phyloP scores from a whole-genome alignment of 2,113 vertebrate genomes.

The Condylura cristata region DNA sequence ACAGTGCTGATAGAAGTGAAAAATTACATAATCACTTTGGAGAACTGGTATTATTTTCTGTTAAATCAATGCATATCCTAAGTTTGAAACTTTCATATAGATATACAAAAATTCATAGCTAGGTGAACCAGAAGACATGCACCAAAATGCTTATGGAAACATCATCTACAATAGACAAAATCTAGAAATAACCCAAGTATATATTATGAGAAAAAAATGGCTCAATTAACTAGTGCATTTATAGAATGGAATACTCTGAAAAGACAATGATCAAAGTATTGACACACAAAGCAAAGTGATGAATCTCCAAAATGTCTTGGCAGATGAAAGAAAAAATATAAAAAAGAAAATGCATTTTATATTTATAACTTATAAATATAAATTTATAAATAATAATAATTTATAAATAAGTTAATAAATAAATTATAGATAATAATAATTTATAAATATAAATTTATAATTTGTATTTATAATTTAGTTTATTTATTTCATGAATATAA shows the following conservation, averaged over 20 bases:
- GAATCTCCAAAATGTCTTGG: background rate
- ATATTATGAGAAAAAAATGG: background rate
- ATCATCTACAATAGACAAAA: background rate
- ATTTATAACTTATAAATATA: too few relatives aligned
- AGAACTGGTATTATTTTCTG: background rate
- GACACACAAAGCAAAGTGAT: background rate
- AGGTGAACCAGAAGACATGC: background rate
- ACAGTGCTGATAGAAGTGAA: background rate
- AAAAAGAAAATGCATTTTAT: too few relatives aligned
- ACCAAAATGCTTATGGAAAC: background rate
- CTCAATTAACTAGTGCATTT: constrained; percentile 3
- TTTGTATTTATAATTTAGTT: too few relatives aligned
- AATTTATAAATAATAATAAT: too few relatives aligned
- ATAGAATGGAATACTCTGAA: background rate
- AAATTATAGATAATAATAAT: too few relatives aligned
- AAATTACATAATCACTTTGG: background rate
- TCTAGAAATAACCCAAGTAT: background rate
- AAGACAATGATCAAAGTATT: constrained; percentile 36
- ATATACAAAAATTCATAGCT: background rate
- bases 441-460: too few relatives aligned
- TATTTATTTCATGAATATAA: background rate
- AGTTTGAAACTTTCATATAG: background rate
- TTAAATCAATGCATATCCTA: background rate
- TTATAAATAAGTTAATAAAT: too few relatives aligned
- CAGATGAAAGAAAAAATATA: background rate